Base-by-base conservation (phyloP, 1,140 invertebrate genomes). In the Papilio dardanus region DNA sequence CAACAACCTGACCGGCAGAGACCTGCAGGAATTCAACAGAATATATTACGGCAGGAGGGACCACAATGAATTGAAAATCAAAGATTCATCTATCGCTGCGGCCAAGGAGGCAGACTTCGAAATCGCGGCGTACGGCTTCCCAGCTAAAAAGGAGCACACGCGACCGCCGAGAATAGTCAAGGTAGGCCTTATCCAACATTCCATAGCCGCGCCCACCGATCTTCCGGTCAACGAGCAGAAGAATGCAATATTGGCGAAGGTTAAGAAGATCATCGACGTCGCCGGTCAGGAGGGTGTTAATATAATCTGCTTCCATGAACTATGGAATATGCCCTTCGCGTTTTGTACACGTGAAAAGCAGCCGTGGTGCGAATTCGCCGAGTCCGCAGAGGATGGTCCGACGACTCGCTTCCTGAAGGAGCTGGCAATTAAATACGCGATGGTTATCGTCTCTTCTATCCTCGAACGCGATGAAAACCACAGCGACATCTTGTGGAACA, bases 241-340 rank as follows among this genome's bases (percentile, higher is more conserved):
- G 81, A 94, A 97, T 82, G 97, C 97, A 14, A 95, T 99, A 58
- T 96, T 97, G 88, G 92, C 96, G 14, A 96, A 98, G 86, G 97
- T 99, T 5, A 94, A 94, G 77, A 94, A 95, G 68, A 97, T 99
- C 35, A 96, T 99, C 35, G 95, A 97, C 71, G 95, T 96, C 19
- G 99, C 99, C 2, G 97, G 96, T 0, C 83, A 94, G 40, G 96
- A 96, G 79, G 96, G 96, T 21, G 98, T 98, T 16, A 99, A 99
- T 87, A 95, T 99, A 58, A 85, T 99, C 19, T 99, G 99, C 88
- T 95, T 99, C 74, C 99, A 99, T 93, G 99, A 99, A 94, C 96
- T 98, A 30, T 99, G 99, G 99, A 96, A 99, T 98, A 99, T 99
- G 99, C 99, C 99, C 0, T 99, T 99, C 94, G 98, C 97, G 0